phyloP scores from a whole-genome alignment of 1,140 invertebrate genomes.

The Lordiphosa stackelbergi region DNA sequence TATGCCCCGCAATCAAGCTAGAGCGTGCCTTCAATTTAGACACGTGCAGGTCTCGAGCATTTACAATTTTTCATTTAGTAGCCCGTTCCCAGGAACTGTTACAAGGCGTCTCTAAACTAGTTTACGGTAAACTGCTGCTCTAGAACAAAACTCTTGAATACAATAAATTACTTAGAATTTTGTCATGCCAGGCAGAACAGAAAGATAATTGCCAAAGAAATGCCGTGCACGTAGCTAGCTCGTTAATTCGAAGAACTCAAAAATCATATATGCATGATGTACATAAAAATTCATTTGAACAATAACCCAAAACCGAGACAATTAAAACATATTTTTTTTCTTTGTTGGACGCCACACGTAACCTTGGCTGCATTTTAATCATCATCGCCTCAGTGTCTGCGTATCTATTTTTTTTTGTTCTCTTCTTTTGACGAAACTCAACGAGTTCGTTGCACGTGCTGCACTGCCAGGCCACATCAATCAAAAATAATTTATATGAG shows the following conservation, averaged over 20 bases:
- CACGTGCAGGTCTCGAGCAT: constrained; percentile 51
- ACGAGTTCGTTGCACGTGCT: constrained; percentile 59
- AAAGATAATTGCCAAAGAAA: constrained; percentile 32
- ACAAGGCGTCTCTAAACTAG: constrained; percentile 57
- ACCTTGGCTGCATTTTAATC: constrained; percentile 73
- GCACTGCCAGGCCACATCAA: constrained; percentile 55
- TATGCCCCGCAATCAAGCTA: constrained; percentile 9
- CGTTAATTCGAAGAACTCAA: constrained; percentile 69
- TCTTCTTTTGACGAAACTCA: constrained; percentile 44
- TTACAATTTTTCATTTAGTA: constrained; percentile 49
- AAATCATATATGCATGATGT: constrained; percentile 49
- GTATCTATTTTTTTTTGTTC: constrained; percentile 5
- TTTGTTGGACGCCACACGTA: constrained; percentile 51
- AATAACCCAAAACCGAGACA: constrained; percentile 50
- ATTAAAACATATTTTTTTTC: constrained; percentile 58
- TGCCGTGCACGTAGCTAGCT: constrained; percentile 61
- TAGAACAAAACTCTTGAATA: constrained; percentile 9
- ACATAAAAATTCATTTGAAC: constrained; percentile 19
- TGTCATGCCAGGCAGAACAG: constrained; percentile 29
- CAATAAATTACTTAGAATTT: constrained; percentile 50
- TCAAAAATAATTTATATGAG: constrained; percentile 71
- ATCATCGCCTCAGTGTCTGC: constrained; percentile 30
- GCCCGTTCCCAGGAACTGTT: constrained; percentile 43
- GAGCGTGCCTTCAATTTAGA: constrained; percentile 67
- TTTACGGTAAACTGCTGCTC: constrained; percentile 39